phyloP scores from a whole-genome alignment of 2,888 invertebrate species.

The Mantis religiosa region DNA sequence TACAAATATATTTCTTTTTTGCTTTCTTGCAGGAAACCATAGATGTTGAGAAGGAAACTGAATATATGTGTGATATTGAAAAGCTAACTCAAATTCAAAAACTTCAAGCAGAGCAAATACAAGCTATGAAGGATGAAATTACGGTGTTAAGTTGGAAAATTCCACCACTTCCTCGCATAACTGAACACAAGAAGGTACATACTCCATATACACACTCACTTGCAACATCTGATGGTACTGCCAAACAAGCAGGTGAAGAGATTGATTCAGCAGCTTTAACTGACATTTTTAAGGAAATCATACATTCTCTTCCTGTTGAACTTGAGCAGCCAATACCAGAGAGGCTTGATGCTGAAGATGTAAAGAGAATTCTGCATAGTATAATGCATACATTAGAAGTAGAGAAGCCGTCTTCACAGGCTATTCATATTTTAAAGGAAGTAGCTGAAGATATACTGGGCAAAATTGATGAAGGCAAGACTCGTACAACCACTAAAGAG shows the following conservation, averaged over 20 bases:
- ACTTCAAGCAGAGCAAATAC: conserved; percentile 41
- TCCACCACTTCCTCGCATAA: neutral
- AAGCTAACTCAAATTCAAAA: conserved; percentile 43
- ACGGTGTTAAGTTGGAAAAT: neutral
- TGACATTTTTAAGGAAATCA: neutral
- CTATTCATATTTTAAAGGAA: neutral
- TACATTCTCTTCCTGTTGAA: neutral
- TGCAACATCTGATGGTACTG: neutral
- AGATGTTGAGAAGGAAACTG: conserved; percentile 36
- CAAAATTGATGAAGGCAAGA: neutral
- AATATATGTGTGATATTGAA: conserved; percentile 43
- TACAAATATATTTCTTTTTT: neutral
- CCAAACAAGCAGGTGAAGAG: neutral
- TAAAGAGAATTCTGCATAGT: neutral
- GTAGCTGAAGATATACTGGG: neutral
- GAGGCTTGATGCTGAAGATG: neutral
- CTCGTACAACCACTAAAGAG: neutral
- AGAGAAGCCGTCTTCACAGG: neutral
- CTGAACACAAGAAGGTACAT: neutral
- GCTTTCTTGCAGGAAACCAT: neutral
- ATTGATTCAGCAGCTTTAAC: neutral
- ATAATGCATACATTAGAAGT: neutral
- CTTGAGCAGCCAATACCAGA: neutral
- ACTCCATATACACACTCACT: neutral
- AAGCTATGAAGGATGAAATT: neutral